phyloP scores from a whole-genome alignment of 2,797 vertebrate genomes.

The Molossus alvarezi region DNA sequence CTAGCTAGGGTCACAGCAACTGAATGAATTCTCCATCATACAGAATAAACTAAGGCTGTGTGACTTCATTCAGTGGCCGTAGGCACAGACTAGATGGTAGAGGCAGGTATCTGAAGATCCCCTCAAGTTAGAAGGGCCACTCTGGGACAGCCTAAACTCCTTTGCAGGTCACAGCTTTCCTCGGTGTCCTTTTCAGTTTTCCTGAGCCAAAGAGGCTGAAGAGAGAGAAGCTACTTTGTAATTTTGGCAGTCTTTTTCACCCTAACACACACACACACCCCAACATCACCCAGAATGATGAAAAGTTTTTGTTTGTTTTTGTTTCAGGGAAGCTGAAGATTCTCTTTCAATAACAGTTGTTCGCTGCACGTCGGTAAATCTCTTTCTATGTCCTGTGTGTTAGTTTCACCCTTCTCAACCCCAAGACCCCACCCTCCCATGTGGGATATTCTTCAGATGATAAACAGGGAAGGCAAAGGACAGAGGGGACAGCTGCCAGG shows the following conservation, averaged over 20 bases:
- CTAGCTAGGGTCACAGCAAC: neutral
- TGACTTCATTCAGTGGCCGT: neutral
- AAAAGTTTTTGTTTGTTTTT: neutral
- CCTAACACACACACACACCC: neutral
- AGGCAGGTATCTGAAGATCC: neutral
- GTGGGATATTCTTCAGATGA: neutral
- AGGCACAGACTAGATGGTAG: neutral
- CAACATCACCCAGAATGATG: neutral
- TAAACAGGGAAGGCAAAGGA: neutral
- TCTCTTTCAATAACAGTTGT: slow-evolving; percentile 94
- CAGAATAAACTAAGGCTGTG: neutral
- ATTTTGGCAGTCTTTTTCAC: neutral
- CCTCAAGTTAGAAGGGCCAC: neutral
- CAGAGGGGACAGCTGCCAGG: neutral
- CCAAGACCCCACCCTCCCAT: neutral
- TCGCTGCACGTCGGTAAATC: slow-evolving; percentile 93
- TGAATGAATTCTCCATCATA: neutral
- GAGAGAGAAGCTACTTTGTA: neutral
- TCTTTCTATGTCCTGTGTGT: slow-evolving; percentile 67
- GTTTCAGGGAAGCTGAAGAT: slow-evolving; percentile 94
- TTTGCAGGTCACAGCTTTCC: neutral
- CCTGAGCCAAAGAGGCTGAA: slow-evolving; percentile 19
- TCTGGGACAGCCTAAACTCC: neutral
- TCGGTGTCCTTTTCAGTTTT: neutral
- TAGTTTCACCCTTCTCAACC: neutral